Conservation (phyloP, 2,113 vertebrate species). For the Phylloscopus whistleri region DNA sequence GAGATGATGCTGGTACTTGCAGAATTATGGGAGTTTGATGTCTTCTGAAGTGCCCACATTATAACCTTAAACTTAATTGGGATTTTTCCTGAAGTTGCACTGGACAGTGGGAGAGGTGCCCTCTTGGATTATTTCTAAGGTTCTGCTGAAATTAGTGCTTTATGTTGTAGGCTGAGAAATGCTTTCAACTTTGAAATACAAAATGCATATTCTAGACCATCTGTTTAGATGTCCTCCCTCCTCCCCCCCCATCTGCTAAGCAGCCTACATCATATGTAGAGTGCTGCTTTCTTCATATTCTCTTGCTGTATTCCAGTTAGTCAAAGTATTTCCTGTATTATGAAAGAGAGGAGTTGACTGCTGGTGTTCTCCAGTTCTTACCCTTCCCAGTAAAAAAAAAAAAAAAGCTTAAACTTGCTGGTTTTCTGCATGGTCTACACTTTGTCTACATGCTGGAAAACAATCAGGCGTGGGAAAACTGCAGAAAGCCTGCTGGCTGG, state of each 20-base stretch:
- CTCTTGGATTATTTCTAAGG: not conserved
- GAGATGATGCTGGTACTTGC: not conserved
- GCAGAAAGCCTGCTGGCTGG: slow-evolving; percentile 31
- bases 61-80: not conserved
- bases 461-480: slow-evolving; percentile 32
- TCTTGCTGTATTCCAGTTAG: not conserved
- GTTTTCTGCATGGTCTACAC: not conserved
- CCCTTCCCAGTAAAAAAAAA: not conserved
- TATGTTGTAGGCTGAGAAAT: slow-evolving; percentile 24
- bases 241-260: slow-evolving; percentile 11
- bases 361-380: not conserved
- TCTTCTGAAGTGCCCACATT: not conserved
- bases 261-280: not conserved
- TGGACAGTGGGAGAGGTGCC: not conserved
- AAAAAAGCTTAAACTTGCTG: not conserved
- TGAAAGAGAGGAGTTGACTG: not conserved
- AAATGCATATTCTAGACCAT: slow-evolving; percentile 49
- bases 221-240: slow-evolving; percentile 35
- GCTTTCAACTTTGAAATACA: not conserved
- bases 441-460: not conserved
- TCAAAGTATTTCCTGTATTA: slow-evolving; percentile 9
- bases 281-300: not conserved
- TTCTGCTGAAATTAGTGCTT: not conserved
- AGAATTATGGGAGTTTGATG: not conserved
- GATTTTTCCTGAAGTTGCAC: not conserved